Evolutionary conservation across 2,113 vertebrate genomes (phyloP), one percentile per base, ranked within the genome.

Genomic region (Sigmodon hispidus): DNA sequence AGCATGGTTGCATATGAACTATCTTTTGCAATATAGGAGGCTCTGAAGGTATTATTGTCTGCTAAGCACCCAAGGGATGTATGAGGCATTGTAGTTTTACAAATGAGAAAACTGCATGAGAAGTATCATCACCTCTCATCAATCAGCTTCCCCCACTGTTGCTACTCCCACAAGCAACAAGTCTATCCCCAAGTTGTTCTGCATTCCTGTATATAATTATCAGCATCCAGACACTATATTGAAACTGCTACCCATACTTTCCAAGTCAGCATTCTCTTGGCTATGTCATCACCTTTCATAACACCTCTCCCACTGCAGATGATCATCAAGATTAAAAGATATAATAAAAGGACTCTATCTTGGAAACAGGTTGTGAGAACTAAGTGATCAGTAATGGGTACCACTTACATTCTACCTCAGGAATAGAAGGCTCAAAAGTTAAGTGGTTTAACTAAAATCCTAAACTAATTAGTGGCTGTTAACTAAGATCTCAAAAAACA

Each of bases 141-240:
- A 65, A 79, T 57, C 43, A 26, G 65, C n/a, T 72, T 83, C 31
- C 11, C 11, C 34, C 5, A 13, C 17, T 29, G 3, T 52, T 16
- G 55, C 36, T 55, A 67, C 89, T 36, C 65, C 70, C 77, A 43
- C 10, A 89, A 40, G 43, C 21, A 70, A 3, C 43, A 61, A 76
- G n/a, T 10, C 76, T 87, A 52, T 89, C 10, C 31, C 57, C 0
- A 10, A 15, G 22, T 22, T 67, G 17, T 76, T 43, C 43, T 36
- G 0, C 1, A 21, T 89, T 55, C 3, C 1, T 5, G 40, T 83
- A 52, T 31, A 3, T n/a, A 21, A 36, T 73, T 1, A 0, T 12
- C 7, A 24, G 16, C 10, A 43, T 61, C 48, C 59, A 9, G 31
- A 7, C 48, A 48, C 16, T 75, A 31, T 85, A 57, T 40, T 3